Evolutionary conservation across 2,113 vertebrate species (phyloP).

Genomic region (Manacus vitellinus): DNA sequence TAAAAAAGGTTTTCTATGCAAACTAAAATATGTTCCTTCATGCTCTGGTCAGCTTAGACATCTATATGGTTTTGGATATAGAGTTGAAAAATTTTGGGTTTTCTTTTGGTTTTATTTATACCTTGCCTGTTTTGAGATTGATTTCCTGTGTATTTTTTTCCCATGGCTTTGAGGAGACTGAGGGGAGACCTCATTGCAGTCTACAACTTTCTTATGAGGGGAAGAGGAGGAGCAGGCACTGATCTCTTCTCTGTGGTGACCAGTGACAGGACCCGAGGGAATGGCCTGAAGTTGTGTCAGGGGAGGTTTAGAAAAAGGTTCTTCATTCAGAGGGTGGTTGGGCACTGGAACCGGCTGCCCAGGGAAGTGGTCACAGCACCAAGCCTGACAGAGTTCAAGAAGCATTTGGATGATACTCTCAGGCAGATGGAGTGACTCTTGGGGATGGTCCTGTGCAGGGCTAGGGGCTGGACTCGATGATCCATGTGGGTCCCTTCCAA

Average conservation of each 20-base stretch:
- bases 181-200: background rate
- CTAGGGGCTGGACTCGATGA: background rate
- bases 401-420: background rate
- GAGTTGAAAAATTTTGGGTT: background rate
- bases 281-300: background rate
- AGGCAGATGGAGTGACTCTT: background rate
- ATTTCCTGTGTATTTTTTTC: background rate
- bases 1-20: background rate
- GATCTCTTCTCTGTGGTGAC: background rate
- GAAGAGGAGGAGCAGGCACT: background rate
- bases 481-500: background rate
- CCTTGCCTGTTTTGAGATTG: background rate
- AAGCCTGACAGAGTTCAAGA: background rate
- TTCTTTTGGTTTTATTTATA: background rate
- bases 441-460: background rate
- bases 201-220: background rate
- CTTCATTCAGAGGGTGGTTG: background rate
- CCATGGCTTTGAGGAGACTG: background rate
- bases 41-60: background rate
- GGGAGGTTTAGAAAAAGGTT: background rate
- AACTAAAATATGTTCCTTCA: background rate
- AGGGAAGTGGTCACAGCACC: background rate
- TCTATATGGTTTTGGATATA: background rate
- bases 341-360: background rate
- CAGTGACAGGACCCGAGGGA: background rate